Evolutionary conservation across 2,113 vertebrate genomes (phyloP).

Genomic region (Raphicerus campestris): DNA sequence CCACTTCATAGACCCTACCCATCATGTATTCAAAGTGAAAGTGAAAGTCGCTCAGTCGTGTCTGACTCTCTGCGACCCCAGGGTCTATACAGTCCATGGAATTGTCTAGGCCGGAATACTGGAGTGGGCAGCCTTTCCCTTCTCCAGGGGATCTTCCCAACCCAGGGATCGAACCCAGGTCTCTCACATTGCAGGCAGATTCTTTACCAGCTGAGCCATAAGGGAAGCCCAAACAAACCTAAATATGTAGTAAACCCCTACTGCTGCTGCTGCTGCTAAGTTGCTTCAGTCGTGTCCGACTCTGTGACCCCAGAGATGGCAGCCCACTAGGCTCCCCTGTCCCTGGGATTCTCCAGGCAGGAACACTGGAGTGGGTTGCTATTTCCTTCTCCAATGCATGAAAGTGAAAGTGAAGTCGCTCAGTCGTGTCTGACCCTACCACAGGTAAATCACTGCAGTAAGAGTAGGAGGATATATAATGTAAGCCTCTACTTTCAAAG

Average conservation of each 20-base stretch:
- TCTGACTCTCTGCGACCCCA: rapidly evolving
- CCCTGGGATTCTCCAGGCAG: too few species aligned
- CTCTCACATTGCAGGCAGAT: not conserved
- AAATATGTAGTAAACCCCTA: not conserved
- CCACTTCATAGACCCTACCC: not conserved
- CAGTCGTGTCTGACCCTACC: not conserved
- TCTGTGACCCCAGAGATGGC: too few species aligned
- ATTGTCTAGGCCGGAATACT: not conserved
- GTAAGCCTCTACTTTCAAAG: not conserved
- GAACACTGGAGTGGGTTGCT: too few species aligned
- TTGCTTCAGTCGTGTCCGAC: too few species aligned
- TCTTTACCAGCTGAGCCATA: not conserved
- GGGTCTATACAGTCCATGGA: not conserved
- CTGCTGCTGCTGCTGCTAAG: too few species aligned
- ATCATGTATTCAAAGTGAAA: not conserved
- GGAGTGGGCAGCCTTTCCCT: not conserved
- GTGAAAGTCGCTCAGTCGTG: rapidly evolving
- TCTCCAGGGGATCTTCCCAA: not conserved
- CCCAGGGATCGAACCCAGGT: not conserved
- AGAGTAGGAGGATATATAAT: not conserved
- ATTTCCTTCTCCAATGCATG: too few species aligned
- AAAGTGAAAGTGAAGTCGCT: too few species aligned
- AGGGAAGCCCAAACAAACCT: not conserved
- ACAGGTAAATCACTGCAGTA: not conserved
- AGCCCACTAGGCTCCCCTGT: too few species aligned